Evolutionary conservation across 2,113 vertebrate genomes (phyloP).

Genomic region (Megaceryle torquata): DNA sequence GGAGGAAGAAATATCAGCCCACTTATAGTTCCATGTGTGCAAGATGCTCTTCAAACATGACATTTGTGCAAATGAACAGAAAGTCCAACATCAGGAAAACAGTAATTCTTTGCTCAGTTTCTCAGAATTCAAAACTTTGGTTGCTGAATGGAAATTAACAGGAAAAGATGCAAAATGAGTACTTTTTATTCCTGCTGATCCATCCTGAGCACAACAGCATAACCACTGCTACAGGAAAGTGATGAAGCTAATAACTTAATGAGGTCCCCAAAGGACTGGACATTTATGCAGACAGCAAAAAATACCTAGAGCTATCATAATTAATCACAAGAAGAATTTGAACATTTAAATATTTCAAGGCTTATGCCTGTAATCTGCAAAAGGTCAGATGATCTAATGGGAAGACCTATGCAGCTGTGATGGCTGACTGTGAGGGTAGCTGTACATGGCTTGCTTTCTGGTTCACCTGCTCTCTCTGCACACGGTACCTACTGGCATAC

Average conservation of each 20-base stretch:
- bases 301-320: neutral
- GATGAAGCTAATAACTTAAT: neutral
- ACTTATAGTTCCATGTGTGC: neutral
- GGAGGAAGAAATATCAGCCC: neutral
- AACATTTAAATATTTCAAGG: neutral
- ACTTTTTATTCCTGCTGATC: neutral
- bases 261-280: neutral
- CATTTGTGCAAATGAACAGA: neutral
- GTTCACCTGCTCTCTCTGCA: neutral
- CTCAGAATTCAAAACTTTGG: neutral
- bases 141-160: neutral
- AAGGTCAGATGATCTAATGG: neutral
- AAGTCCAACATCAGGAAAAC: neutral
- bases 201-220: neutral
- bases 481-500: neutral
- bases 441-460: neutral
- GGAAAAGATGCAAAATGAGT: neutral
- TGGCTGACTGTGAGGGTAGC: neutral
- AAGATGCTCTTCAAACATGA: neutral
- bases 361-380: neutral
- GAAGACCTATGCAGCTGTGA: neutral
- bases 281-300: neutral
- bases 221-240: neutral
- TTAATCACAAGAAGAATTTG: neutral
- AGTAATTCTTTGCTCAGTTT: neutral